These are phyloP conservation scores for Coranthus polyacanthus DNA, from an alignment of 2,797 vertebrate species.

Conservation along the genomic window DNA sequence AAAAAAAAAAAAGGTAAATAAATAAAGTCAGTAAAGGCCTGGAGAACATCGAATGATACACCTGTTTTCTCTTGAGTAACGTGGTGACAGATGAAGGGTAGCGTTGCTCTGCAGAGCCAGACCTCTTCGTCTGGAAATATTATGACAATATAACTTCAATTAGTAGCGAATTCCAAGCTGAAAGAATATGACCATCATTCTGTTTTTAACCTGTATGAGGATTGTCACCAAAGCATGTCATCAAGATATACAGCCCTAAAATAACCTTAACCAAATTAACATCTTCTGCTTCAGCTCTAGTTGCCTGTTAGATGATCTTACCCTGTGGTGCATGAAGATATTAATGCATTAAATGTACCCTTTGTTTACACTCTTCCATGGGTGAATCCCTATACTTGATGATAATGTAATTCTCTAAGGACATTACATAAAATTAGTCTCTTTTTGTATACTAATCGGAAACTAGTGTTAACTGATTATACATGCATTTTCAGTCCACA, in stretches of 20 bases:
- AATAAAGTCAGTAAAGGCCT: constrained; percentile 36
- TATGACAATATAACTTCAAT: constrained; percentile 37
- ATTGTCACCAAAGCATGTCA: not conserved
- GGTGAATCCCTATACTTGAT: constrained; percentile 29
- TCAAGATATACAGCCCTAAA: not conserved
- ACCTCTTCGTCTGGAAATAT: constrained; percentile 49
- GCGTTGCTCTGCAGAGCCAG: constrained; percentile 35
- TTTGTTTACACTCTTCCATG: constrained; percentile 25
- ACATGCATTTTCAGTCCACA: constrained; percentile 24
- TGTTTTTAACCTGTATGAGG: too few species aligned
- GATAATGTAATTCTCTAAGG: constrained; percentile 34
- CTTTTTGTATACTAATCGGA: constrained; percentile 62
- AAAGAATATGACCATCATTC: not conserved
- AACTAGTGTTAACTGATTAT: constrained; percentile 32
- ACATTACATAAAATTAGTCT: too few species aligned
- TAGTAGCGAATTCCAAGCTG: not conserved
- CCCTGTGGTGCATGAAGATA: too few species aligned
- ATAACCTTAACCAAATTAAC: too few species aligned
- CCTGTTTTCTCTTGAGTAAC: constrained; percentile 71
- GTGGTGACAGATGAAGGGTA: constrained; percentile 60
- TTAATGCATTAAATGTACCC: constrained; percentile 14
- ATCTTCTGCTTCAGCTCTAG: too few species aligned
- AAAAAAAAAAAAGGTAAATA: constrained; percentile 53
- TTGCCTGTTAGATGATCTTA: too few species aligned
- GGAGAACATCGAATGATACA: constrained; percentile 70